phyloP scores from a whole-genome alignment of 2,888 invertebrate genomes.

The Apotomis betuletana region DNA sequence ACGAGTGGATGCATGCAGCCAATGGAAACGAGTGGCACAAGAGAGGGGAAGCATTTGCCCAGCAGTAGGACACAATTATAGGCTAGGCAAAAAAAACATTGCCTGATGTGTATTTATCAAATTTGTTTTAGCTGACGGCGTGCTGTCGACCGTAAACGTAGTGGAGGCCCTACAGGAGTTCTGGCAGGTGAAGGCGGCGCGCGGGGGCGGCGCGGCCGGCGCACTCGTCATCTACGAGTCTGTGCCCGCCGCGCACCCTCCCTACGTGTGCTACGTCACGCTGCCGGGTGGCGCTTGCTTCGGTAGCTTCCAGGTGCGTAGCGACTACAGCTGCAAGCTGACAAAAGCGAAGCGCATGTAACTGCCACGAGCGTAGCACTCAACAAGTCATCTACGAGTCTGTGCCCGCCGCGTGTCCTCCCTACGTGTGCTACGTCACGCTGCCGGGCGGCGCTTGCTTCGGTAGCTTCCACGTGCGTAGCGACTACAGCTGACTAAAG shows the following conservation, averaged over 20 bases:
- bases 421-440: conserved; percentile 97
- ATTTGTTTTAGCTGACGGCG: conserved; percentile 68
- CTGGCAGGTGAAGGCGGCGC: conserved; percentile 97
- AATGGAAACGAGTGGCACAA: no score
- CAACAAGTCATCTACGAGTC: conserved; percentile 93
- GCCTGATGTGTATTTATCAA: not conserved
- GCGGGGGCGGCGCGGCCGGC: conserved; percentile 87
- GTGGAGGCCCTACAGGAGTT: conserved; percentile 98
- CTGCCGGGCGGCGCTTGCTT: conserved; percentile 97
- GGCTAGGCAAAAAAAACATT: no score
- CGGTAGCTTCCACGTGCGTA: conserved; percentile 93
- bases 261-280: conserved; percentile 97
- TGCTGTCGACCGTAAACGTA: conserved; percentile 90
- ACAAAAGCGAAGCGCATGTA: not conserved
- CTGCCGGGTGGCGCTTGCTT: conserved; percentile 98
- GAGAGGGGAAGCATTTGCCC: no score
- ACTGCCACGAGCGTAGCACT: not conserved
- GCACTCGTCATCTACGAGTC: conserved; percentile 98
- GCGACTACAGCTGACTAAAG: no score
- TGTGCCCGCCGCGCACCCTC: conserved; percentile 94
- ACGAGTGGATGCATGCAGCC: no score
- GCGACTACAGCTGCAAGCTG: not conserved
- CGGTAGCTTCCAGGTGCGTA: conserved; percentile 94
- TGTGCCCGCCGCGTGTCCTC: conserved; percentile 94
- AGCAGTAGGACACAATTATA: no score